Conservation (phyloP, 1,140 invertebrate species). For the Drosophila sechellia region DNA sequence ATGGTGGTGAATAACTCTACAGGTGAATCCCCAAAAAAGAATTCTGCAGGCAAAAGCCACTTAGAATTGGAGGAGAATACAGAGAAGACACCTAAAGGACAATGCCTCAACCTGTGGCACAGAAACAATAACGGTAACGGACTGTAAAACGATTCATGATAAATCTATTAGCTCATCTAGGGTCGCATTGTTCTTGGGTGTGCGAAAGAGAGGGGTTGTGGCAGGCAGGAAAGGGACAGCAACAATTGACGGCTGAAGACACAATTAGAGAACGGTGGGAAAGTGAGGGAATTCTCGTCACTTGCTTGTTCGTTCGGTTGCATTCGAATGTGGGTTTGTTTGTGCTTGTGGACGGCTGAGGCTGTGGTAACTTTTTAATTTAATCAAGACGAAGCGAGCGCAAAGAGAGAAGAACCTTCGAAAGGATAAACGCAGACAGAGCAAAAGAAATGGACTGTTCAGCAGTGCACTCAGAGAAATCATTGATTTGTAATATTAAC, state of each 20-base stretch:
- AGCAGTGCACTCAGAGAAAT: not conserved
- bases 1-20: too few species aligned
- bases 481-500: not conserved
- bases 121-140: conserved; percentile 29
- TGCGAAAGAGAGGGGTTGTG: not conserved
- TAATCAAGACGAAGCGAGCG: conserved; percentile 56
- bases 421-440: conserved; percentile 34
- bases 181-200: conserved; percentile 17
- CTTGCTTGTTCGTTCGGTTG: conserved; percentile 19
- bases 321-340: conserved; percentile 14
- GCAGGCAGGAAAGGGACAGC: conserved; percentile 5
- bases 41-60: not conserved
- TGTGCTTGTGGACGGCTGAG: conserved; percentile 12
- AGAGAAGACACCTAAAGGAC: conserved; percentile 17
- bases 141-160: conserved; percentile 60
- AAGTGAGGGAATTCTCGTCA: conserved; percentile 21
- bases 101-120: conserved; percentile 9
- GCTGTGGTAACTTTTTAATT: conserved; percentile 59
- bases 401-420: conserved; percentile 16
- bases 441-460: not conserved
- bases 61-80: not conserved
- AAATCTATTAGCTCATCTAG: conserved; percentile 56
- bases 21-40: not conserved
- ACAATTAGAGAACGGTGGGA: conserved; percentile 37
- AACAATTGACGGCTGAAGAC: conserved; percentile 46